These are phyloP conservation scores for Coptotermes formosanus DNA, from an alignment of 1,140 invertebrate species.

Conservation along the genomic window DNA sequence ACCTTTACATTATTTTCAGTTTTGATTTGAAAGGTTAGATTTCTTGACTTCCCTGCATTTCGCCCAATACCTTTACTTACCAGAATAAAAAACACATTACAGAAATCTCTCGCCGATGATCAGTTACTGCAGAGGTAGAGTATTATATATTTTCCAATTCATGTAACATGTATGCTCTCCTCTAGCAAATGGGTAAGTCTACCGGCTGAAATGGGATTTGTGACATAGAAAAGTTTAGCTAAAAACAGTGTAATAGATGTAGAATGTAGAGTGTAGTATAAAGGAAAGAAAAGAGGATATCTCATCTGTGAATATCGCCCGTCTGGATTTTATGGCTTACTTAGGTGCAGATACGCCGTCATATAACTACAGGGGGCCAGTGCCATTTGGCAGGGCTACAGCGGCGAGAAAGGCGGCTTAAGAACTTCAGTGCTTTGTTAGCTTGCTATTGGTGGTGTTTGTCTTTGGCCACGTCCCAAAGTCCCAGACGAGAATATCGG, in stretches of 20 bases:
- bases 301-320: background rate
- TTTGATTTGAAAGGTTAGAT: no score
- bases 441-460: background rate
- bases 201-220: background rate
- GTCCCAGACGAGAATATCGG: background rate
- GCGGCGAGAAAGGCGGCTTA: background rate
- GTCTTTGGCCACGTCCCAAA: background rate
- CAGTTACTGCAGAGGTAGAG: background rate
- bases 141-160: background rate
- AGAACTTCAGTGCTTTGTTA: background rate
- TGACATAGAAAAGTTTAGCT: background rate
- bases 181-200: background rate
- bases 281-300: background rate
- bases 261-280: background rate
- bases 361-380: background rate
- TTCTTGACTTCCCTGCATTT: no score
- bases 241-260: background rate
- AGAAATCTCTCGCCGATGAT: background rate
- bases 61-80: no score
- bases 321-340: background rate
- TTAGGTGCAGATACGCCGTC: background rate
- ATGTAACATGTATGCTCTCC: background rate
- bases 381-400: background rate
- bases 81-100: no score
- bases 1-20: no score